Evolutionary conservation across 2,797 vertebrate species (phyloP).

Genomic region (Manis pentadactyla): DNA sequence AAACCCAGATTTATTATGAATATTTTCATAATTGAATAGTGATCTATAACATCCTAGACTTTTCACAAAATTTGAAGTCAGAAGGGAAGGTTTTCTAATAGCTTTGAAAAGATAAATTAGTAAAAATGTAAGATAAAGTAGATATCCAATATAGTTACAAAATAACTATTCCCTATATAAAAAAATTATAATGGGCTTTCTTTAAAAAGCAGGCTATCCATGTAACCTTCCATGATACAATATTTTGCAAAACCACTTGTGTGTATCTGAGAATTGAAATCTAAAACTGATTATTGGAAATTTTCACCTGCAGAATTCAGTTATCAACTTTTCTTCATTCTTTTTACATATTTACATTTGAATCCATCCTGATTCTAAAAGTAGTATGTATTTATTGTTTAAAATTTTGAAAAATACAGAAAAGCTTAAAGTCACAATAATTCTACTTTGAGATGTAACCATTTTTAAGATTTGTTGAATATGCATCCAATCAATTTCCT

Average conservation of each 20-base stretch:
- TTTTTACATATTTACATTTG: constrained; percentile 24
- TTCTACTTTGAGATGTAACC: not conserved
- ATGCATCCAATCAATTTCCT: not conserved
- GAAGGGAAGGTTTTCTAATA: not conserved
- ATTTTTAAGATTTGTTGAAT: not conserved
- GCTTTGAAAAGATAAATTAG: not conserved
- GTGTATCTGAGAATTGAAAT: not conserved
- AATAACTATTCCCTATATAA: not conserved
- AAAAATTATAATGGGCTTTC: not conserved
- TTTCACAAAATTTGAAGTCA: constrained; percentile 22
- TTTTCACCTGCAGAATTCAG: not conserved
- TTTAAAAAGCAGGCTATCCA: not conserved
- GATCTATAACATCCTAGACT: not conserved
- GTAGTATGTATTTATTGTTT: not conserved
- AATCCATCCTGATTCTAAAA: not conserved
- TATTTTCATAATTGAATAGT: not conserved
- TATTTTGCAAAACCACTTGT: not conserved
- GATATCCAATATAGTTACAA: not conserved
- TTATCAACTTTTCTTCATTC: constrained; percentile 3
- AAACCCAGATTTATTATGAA: not conserved
- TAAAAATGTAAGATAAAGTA: not conserved
- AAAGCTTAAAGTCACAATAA: not conserved
- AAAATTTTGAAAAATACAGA: not conserved
- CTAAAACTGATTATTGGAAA: not conserved
- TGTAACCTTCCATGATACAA: not conserved